Percentiles rank a stretch among this genome's conserved stretches.
phyloP scores from a whole-genome alignment of 2,797 vertebrate genomes.

The Argyrosomus regius region DNA sequence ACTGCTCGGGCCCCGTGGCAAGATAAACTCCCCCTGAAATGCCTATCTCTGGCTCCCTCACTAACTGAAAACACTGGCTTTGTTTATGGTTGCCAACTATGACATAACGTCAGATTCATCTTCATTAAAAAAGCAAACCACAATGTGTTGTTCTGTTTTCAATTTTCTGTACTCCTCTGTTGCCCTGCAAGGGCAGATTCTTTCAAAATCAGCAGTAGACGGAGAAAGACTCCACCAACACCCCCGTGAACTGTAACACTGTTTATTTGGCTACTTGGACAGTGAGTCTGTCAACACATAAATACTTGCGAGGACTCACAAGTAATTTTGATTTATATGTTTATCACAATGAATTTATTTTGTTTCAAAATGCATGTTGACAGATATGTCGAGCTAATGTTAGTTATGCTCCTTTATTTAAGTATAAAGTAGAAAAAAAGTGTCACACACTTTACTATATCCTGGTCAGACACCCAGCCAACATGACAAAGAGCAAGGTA shows the following conservation, averaged over 20 bases:
- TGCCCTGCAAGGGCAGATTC: conserved; percentile 48
- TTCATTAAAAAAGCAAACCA: conserved; percentile 62
- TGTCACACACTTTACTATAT: neutral
- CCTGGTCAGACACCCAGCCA: too few species aligned
- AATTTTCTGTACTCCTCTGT: conserved; percentile 47
- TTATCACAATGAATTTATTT: neutral
- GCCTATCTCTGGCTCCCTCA: conserved; percentile 55
- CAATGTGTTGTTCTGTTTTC: conserved; percentile 61
- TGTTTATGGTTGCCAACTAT: conserved; percentile 65
- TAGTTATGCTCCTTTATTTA: neutral
- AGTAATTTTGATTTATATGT: neutral
- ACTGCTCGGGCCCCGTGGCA: conserved; percentile 49
- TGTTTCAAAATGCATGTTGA: too few species aligned
- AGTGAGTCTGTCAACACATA: conserved; percentile 20
- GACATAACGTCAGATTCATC: conserved; percentile 70
- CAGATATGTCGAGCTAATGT: too few species aligned
- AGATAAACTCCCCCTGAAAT: conserved; percentile 68
- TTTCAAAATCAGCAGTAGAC: conserved; percentile 45
- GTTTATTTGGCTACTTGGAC: conserved; percentile 35
- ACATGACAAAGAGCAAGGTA: too few species aligned
- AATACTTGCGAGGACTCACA: conserved; percentile 37
- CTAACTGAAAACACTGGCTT: conserved; percentile 72
- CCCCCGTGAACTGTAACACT: conserved; percentile 26
- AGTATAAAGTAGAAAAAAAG: neutral
- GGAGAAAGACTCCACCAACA: conserved; percentile 20